Evolutionary conservation across 2,797 vertebrate species (phyloP).

Genomic region (Gallinago stenura): DNA sequence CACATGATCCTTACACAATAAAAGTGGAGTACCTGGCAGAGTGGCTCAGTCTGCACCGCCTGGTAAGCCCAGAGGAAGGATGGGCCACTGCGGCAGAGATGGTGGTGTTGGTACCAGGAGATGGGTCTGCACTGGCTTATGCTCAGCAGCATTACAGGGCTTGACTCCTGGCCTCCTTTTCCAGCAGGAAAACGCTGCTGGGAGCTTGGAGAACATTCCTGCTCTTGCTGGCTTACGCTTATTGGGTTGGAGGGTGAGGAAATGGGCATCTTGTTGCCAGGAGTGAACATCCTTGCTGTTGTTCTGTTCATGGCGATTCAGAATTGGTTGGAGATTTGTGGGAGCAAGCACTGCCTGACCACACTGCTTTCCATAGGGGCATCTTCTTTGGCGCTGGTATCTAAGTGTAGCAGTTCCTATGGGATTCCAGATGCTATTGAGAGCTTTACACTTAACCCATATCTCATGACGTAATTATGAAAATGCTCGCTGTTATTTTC

Average conservation of each 20-base stretch:
- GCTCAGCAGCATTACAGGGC: accelerated
- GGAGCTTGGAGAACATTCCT: background rate
- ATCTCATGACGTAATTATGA: background rate
- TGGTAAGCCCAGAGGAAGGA: background rate
- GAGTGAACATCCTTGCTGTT: background rate
- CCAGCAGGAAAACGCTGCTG: background rate
- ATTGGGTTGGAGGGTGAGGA: background rate
- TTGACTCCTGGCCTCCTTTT: background rate
- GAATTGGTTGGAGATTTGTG: background rate
- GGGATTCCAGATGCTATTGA: background rate
- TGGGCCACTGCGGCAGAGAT: background rate
- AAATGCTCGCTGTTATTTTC: background rate
- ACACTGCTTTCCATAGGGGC: background rate
- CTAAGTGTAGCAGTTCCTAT: background rate
- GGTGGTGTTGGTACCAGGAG: background rate
- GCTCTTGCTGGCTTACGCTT: background rate
- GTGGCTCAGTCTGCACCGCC: background rate
- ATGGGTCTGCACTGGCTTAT: background rate
- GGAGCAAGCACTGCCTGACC: background rate
- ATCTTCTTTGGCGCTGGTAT: background rate
- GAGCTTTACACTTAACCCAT: background rate
- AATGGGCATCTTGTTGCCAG: background rate
- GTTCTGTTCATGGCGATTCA: background rate
- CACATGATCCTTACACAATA: background rate
- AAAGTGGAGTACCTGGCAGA: background rate